Percentiles rank a stretch among this genome's conserved stretches.
phyloP scores from a whole-genome alignment of 2,113 vertebrate genomes.

The Bothrops jararaca region DNA sequence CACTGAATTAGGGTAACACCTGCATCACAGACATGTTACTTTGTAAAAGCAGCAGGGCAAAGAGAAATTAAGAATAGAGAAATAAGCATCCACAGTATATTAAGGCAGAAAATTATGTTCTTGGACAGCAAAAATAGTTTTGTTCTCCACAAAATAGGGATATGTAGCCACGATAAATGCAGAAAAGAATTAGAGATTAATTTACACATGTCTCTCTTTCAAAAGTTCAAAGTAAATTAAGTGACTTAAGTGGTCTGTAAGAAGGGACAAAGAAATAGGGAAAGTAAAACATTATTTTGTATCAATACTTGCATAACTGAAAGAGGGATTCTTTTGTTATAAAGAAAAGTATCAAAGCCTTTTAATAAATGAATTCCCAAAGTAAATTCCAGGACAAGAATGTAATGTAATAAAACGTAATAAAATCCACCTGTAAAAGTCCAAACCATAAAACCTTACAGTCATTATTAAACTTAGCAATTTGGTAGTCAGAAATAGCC shows the following conservation, averaged over 20 bases:
- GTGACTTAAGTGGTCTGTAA: not conserved
- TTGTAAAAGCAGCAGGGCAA: constrained; percentile 24
- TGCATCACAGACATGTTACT: not conserved
- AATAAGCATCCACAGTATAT: not conserved
- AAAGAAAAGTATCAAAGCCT: not conserved
- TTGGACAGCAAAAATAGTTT: constrained; percentile 29
- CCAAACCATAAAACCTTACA: not conserved
- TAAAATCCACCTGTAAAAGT: not conserved
- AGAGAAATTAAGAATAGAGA: not conserved
- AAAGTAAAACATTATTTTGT: not conserved
- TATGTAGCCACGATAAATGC: not conserved
- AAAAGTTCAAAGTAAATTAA: not conserved
- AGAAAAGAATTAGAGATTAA: not conserved
- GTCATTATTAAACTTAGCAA: not conserved
- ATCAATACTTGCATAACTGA: not conserved
- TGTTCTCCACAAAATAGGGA: not conserved
- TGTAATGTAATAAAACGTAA: not conserved
- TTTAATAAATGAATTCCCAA: not conserved
- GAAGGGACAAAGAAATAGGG: not conserved
- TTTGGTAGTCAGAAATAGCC: not conserved
- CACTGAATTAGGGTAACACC: not conserved
- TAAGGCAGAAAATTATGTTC: not conserved
- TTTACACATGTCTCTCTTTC: not conserved
- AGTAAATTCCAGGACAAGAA: not conserved
- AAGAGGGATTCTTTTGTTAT: not conserved